Conservation (phyloP, 2,888 invertebrate genomes). For the Spisula subtruncata region DNA sequence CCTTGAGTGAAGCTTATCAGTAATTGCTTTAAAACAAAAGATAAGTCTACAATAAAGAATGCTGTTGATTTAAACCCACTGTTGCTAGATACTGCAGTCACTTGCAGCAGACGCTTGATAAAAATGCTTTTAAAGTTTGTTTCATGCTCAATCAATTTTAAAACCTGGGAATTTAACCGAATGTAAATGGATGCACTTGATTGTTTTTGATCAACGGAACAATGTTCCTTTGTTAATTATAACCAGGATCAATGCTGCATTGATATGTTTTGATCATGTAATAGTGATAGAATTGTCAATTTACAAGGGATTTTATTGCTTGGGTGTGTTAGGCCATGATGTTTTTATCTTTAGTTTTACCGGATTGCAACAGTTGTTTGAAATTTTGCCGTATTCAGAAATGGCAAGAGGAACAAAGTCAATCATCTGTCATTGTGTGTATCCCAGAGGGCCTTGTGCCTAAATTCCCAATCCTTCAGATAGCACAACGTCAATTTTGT, state of each 20-base stretch:
- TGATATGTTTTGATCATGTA: neutral
- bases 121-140: neutral
- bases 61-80: neutral
- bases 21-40: conserved; percentile 5
- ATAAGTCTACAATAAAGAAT: neutral
- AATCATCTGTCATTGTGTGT: too few relatives aligned
- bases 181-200: conserved; percentile 7
- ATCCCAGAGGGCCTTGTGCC: too few relatives aligned
- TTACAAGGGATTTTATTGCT: neutral
- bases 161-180: conserved; percentile 5
- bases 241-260: neutral
- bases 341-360: too few relatives aligned
- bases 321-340: neutral
- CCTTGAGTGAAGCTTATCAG: neutral
- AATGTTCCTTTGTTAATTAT: conserved; percentile 16
- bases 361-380: too few relatives aligned
- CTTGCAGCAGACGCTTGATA: neutral
- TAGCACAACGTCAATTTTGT: too few relatives aligned
- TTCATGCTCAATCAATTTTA: conserved; percentile 11
- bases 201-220: neutral
- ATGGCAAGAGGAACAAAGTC: too few relatives aligned
- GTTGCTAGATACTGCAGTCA: neutral
- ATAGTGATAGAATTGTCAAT: neutral
- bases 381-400: too few relatives aligned
- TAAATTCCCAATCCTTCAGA: too few relatives aligned